Conservation (phyloP, 2,888 invertebrate genomes). For the Leptinotarsa peninsularis region DNA sequence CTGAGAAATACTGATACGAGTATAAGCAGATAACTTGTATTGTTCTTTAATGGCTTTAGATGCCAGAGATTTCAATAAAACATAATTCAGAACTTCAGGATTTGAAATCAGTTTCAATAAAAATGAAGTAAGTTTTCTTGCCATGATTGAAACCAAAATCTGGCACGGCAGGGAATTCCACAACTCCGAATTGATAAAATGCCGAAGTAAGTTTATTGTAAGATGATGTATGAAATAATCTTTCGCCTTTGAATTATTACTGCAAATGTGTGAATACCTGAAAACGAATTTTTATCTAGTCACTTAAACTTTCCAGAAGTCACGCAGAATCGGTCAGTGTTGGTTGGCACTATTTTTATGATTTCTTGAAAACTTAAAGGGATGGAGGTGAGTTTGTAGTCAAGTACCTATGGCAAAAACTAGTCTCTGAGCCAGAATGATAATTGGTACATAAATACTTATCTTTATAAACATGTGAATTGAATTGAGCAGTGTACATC, state of each 20-base stretch:
- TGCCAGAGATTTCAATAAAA: slow-evolving; percentile 52
- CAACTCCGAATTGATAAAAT: slow-evolving; percentile 76
- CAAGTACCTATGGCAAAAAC: no score
- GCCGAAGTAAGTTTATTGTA: slow-evolving; percentile 71
- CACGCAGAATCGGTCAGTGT: no score
- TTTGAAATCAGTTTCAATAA: slow-evolving; percentile 68
- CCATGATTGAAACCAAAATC: slow-evolving; percentile 72
- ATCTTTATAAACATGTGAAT: no score
- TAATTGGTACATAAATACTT: no score
- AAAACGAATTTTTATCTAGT: slow-evolving; percentile 38
- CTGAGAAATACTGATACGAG: slow-evolving; percentile 46
- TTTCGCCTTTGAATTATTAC: slow-evolving; percentile 65
- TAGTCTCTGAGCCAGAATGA: no score
- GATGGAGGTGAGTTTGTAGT: no score
- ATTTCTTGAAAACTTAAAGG: no score
- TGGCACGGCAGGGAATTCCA: slow-evolving; percentile 77
- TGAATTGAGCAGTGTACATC: no score
- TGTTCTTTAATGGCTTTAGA: slow-evolving; percentile 48
- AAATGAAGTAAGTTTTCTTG: slow-evolving; percentile 70
- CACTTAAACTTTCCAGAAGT: no score
- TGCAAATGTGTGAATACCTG: slow-evolving; percentile 63
- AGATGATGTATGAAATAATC: slow-evolving; percentile 73
- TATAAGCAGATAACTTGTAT: slow-evolving; percentile 54
- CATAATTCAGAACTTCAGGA: slow-evolving; percentile 68
- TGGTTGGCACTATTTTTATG: no score